phyloP scores from a whole-genome alignment of 2,113 vertebrate genomes.

The Meles meles region DNA sequence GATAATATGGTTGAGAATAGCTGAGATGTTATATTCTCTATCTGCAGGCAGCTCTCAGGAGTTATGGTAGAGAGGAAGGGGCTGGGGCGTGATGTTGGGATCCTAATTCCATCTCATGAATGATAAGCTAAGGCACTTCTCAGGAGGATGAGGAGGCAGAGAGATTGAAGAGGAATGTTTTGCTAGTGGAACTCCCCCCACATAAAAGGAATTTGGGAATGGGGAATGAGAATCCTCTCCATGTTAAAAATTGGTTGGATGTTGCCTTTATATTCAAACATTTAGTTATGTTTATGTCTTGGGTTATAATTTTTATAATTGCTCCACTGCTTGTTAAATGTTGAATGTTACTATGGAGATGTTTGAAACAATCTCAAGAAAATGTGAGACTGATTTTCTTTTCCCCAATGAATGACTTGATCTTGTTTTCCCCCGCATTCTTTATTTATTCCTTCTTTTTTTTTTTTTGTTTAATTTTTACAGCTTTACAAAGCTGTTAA shows the following conservation, averaged over 20 bases:
- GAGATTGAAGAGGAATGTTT: neutral
- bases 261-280: neutral
- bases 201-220: neutral
- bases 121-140: neutral
- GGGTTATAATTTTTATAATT: conserved; percentile 21
- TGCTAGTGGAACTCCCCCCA: neutral
- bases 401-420: neutral
- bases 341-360: neutral
- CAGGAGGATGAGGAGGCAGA: neutral
- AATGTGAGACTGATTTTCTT: neutral
- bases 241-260: neutral
- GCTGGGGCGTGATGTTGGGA: neutral
- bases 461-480: neutral
- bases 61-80: neutral
- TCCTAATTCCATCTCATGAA: neutral
- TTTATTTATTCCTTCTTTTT: neutral
- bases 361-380: neutral
- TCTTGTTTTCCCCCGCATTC: neutral
- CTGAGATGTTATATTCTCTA: neutral
- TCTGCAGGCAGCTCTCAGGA: neutral
- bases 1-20: neutral
- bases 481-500: neutral
- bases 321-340: neutral
- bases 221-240: neutral
- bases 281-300: neutral